These are phyloP conservation scores for Takifugu flavidus DNA, from an alignment of 2,113 vertebrate species.

Conservation along the genomic window DNA sequence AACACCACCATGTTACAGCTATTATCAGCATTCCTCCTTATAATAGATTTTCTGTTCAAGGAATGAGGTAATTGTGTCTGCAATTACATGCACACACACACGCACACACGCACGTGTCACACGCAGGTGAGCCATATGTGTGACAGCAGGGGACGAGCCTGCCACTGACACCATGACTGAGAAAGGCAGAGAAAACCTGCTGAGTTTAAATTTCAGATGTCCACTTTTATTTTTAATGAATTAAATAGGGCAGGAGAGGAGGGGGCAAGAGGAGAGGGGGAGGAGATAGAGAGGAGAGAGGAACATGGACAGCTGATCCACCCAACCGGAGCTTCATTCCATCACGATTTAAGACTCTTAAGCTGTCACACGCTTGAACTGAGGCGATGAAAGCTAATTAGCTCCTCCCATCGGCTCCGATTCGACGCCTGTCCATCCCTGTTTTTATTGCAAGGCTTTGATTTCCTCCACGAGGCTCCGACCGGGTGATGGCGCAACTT, in stretches of 20 bases:
- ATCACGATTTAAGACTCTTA: conserved; percentile 21
- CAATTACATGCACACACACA: conserved; percentile 11
- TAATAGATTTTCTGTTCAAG: too few relatives aligned
- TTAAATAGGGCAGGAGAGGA: neutral
- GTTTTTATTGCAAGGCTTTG: neutral
- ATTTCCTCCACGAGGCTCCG: neutral
- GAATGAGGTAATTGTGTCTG: neutral
- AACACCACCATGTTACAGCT: too few relatives aligned
- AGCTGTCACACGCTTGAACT: conserved; percentile 33
- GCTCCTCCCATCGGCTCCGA: conserved; percentile 18
- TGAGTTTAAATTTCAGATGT: conserved; percentile 25
- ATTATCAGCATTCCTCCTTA: too few relatives aligned
- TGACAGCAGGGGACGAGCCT: conserved; percentile 39
- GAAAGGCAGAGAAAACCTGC: conserved; percentile 30
- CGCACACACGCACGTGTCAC: conserved; percentile 4
- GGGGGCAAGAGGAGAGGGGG: neutral
- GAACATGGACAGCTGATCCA: conserved; percentile 27
- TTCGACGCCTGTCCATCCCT: conserved; percentile 13
- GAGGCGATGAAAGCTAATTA: conserved; percentile 44
- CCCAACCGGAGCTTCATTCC: conserved; percentile 30
- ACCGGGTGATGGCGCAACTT: too few relatives aligned
- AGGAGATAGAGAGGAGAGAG: neutral
- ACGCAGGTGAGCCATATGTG: conserved; percentile 40
- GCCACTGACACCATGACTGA: conserved; percentile 44
- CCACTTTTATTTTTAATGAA: conserved; percentile 32